These are phyloP conservation scores for Macaria notata DNA, from an alignment of 2,888 invertebrate species.

Conservation along the genomic window DNA sequence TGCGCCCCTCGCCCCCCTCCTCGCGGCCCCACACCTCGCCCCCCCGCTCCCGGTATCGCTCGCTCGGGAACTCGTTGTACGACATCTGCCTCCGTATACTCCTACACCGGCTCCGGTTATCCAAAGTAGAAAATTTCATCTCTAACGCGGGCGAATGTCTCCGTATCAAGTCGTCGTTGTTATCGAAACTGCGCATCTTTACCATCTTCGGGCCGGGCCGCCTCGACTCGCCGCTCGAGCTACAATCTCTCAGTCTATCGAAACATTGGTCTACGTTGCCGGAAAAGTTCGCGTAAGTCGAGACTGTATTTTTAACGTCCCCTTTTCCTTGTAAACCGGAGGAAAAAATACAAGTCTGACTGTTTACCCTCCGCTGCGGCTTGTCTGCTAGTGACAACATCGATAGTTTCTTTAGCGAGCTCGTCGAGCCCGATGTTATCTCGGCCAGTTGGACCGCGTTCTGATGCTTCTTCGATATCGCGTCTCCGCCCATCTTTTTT, in stretches of 20 bases:
- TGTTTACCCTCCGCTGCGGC: constrained; percentile 68
- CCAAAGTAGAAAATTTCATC: constrained; percentile 75
- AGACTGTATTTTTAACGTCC: constrained; percentile 62
- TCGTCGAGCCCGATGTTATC: constrained; percentile 71
- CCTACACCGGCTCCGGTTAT: constrained; percentile 73
- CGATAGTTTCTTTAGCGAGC: constrained; percentile 72
- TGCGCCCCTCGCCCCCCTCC: constrained; percentile 40
- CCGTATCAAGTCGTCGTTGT: constrained; percentile 61
- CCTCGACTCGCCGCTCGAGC: constrained; percentile 52
- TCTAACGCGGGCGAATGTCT: constrained; percentile 61
- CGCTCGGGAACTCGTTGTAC: constrained; percentile 76
- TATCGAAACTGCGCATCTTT: constrained; percentile 73
- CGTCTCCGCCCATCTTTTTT: constrained; percentile 75
- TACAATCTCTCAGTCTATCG: constrained; percentile 68
- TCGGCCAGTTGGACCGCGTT: constrained; percentile 75
- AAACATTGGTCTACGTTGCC: constrained; percentile 78
- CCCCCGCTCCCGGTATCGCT: constrained; percentile 65
- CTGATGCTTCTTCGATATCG: constrained; percentile 73
- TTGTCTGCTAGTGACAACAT: constrained; percentile 75
- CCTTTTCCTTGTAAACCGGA: constrained; percentile 67
- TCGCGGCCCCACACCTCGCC: constrained; percentile 64
- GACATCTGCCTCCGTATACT: constrained; percentile 77
- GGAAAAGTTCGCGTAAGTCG: constrained; percentile 75
- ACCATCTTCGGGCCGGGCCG: constrained; percentile 55
- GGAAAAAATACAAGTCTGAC: constrained; percentile 71